Conservation (phyloP, 2,888 invertebrate species). For the Thalpophila matura region DNA sequence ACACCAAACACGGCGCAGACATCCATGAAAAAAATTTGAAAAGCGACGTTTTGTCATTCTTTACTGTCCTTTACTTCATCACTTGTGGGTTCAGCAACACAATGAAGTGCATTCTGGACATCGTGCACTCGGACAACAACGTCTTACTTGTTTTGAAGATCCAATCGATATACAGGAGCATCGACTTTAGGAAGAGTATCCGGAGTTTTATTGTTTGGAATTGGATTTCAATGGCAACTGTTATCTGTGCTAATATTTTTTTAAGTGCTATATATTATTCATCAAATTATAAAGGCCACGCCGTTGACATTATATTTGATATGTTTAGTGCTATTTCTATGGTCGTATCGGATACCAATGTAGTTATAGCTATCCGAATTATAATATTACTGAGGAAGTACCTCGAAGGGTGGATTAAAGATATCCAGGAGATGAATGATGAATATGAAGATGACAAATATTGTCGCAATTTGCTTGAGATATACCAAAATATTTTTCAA, state of each 20-base stretch:
- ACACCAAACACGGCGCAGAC: too few relatives aligned
- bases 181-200: slow-evolving; percentile 13
- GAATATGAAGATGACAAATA: background rate
- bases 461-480: background rate
- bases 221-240: slow-evolving; percentile 23
- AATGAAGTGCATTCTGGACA: slow-evolving; percentile 13
- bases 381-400: slow-evolving; percentile 32
- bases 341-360: slow-evolving; percentile 27
- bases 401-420: slow-evolving; percentile 12
- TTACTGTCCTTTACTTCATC: background rate
- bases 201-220: slow-evolving; percentile 26
- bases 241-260: background rate
- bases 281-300: background rate
- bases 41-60: too few relatives aligned
- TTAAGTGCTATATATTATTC: background rate
- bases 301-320: background rate
- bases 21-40: too few relatives aligned
- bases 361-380: slow-evolving; percentile 19
- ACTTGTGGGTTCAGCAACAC: background rate
- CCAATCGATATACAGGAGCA: slow-evolving; percentile 32
- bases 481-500: slow-evolving; percentile 34
- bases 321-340: background rate
- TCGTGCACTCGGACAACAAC: slow-evolving; percentile 5
- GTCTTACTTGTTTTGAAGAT: slow-evolving; percentile 36
- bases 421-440: background rate